Evolutionary conservation across 2,888 invertebrate genomes (phyloP).

Genomic region (Perizoma affinitatum): DNA sequence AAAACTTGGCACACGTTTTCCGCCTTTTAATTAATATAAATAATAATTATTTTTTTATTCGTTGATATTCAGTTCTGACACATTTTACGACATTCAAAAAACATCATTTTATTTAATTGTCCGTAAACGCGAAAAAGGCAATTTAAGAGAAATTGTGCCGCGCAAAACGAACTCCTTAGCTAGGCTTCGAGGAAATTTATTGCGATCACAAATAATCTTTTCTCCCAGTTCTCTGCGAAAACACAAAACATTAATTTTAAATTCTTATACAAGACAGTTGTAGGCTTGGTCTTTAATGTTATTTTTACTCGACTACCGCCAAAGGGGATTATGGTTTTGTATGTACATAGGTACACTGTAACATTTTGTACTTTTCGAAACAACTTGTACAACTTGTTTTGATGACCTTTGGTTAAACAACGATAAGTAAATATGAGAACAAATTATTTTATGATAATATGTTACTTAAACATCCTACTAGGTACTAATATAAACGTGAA

Average conservation of each 20-base stretch:
- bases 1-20: neutral
- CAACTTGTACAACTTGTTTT: too few relatives aligned
- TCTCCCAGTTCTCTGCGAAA: constrained; percentile 42
- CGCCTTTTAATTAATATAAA: neutral
- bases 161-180: constrained; percentile 41
- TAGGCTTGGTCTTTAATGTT: constrained; percentile 24
- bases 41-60: neutral
- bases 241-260: constrained; percentile 50
- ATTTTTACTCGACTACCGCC: constrained; percentile 5
- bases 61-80: neutral
- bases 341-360: too few relatives aligned
- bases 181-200: constrained; percentile 63
- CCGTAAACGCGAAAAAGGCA: constrained; percentile 59
- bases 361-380: too few relatives aligned
- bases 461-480: too few relatives aligned
- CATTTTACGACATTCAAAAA: constrained; percentile 33
- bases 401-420: too few relatives aligned
- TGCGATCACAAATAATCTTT: constrained; percentile 63
- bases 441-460: too few relatives aligned
- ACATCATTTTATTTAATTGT: constrained; percentile 55
- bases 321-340: too few relatives aligned
- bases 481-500: too few relatives aligned
- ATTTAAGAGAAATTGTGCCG: constrained; percentile 52
- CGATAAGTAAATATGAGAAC: too few relatives aligned
- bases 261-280: constrained; percentile 44